A percentile compares a stretch with the other conserved stretches of the same genome.
These are phyloP conservation scores for Catharus bicknelli DNA, from an alignment of 2,113 vertebrate species.

Conservation along the genomic window DNA sequence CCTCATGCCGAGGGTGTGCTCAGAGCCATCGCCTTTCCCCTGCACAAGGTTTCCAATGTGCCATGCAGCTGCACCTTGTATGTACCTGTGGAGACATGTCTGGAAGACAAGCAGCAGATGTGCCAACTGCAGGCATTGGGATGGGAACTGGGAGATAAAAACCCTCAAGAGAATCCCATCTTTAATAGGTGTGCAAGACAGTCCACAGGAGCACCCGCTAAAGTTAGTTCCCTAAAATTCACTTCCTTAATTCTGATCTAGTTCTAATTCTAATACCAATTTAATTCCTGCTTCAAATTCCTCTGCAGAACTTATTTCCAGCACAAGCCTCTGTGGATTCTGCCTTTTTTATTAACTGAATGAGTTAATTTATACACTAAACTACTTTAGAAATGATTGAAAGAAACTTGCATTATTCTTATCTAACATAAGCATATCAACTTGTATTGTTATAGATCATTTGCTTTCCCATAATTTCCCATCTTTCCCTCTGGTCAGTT, in stretches of 20 bases:
- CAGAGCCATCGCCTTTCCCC: neutral
- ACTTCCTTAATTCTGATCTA: neutral
- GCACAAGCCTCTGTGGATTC: neutral
- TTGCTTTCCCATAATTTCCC: constrained; percentile 23
- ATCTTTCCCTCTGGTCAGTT: constrained; percentile 37
- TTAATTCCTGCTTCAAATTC: constrained; percentile 31
- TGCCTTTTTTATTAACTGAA: constrained; percentile 17
- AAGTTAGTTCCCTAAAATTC: neutral
- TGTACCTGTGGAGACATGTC: neutral
- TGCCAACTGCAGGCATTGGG: neutral
- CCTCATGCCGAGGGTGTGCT: neutral
- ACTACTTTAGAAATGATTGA: constrained; percentile 40
- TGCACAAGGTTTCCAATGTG: neutral
- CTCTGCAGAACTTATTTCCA: constrained; percentile 16
- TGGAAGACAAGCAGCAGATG: neutral
- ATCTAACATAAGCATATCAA: constrained; percentile 34
- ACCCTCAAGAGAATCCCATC: neutral
- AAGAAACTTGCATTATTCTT: constrained; percentile 40
- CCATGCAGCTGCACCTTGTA: rapidly evolving
- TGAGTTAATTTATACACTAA: constrained; percentile 45
- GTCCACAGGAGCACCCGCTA: neutral
- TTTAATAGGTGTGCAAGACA: neutral
- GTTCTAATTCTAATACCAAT: constrained; percentile 18
- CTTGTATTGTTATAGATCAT: constrained; percentile 28
- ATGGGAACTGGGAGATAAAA: neutral